Percentiles rank a stretch among this genome's conserved stretches.
These are phyloP conservation scores for Diachrysia chrysitis DNA, from an alignment of 2,888 invertebrate species.

Conservation along the genomic window DNA sequence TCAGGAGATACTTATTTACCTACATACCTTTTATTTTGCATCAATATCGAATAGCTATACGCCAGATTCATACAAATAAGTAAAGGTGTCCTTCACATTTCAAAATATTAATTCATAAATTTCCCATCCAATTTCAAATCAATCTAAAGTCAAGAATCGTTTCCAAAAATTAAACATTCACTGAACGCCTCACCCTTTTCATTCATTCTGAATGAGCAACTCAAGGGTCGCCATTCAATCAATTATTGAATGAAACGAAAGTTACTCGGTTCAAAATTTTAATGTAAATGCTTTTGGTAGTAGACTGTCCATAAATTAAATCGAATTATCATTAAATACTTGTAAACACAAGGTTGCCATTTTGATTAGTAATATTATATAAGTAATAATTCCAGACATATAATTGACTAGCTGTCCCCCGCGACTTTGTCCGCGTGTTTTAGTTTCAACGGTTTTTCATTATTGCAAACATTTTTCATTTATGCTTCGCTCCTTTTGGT, in stretches of 20 bases:
- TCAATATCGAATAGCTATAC: too few species aligned
- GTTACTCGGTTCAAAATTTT: constrained; percentile 10
- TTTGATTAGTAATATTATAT: not conserved
- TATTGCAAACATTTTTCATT: too few species aligned
- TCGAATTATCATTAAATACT: not conserved
- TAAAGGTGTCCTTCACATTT: not conserved
- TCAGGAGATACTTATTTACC: too few species aligned
- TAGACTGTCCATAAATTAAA: not conserved
- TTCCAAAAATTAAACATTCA: constrained; percentile 12
- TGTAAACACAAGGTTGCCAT: not conserved
- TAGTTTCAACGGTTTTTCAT: too few species aligned
- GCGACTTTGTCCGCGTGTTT: too few species aligned
- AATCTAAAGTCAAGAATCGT: constrained; percentile 10
- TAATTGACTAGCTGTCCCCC: too few species aligned
- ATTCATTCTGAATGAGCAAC: constrained; percentile 15
- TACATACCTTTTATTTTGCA: too few species aligned
- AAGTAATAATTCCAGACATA: not conserved
- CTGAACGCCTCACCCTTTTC: constrained; percentile 13
- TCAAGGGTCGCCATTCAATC: constrained; percentile 23
- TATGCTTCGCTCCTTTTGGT: too few species aligned
- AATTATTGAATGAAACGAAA: constrained; percentile 15
- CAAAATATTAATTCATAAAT: not conserved
- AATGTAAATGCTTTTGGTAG: not conserved
- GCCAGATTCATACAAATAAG: not conserved
- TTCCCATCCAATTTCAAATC: not conserved